These are phyloP conservation scores for Oriolus oriolus DNA, from an alignment of 2,113 vertebrate genomes.

Conservation along the genomic window DNA sequence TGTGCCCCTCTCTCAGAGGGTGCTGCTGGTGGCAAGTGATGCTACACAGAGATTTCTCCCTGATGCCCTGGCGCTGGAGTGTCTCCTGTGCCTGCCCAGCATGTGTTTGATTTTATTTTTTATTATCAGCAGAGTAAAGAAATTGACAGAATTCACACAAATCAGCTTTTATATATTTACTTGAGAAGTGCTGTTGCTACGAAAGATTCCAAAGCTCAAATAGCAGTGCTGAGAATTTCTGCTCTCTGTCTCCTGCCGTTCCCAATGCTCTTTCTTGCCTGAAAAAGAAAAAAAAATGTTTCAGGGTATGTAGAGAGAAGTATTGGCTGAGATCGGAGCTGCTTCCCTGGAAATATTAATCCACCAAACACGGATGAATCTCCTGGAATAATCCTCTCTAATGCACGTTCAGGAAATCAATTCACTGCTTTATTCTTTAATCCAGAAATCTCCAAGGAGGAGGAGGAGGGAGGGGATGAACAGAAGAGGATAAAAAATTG, in stretches of 20 bases:
- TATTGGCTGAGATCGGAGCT: not conserved
- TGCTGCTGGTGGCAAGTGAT: not conserved
- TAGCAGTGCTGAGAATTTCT: not conserved
- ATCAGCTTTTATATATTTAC: not conserved
- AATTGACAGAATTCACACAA: not conserved
- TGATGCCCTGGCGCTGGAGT: not conserved
- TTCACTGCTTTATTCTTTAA: constrained; percentile 59
- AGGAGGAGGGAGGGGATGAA: not conserved
- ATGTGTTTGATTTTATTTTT: not conserved
- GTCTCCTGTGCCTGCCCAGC: not conserved
- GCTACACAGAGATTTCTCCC: not conserved
- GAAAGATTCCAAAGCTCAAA: not conserved
- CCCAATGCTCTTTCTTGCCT: not conserved
- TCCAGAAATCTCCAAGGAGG: constrained; percentile 56
- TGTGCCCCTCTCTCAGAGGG: not conserved
- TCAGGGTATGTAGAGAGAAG: not conserved
- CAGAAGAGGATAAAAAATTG: not conserved
- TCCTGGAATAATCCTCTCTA: constrained; percentile 59
- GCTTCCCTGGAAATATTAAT: constrained; percentile 46
- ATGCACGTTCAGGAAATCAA: constrained; percentile 50
- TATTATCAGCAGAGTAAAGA: not conserved
- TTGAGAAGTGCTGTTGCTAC: not conserved
- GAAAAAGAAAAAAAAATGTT: not conserved
- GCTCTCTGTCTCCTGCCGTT: not conserved
- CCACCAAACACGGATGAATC: not conserved